phyloP scores from a whole-genome alignment of 2,113 vertebrate species.

The Thalassarche chlororhynchos region DNA sequence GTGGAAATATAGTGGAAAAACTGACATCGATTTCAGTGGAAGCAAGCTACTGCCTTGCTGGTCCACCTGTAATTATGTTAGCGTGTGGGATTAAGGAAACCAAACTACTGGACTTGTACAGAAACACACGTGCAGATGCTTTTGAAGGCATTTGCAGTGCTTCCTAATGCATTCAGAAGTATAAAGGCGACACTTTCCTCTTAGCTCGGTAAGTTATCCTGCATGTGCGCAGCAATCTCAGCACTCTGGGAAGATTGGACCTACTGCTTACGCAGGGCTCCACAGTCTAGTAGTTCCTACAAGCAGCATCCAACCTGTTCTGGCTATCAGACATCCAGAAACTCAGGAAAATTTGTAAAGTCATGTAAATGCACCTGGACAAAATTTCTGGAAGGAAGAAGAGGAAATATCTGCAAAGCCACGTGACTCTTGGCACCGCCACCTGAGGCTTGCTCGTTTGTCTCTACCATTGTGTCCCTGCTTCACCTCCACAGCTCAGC shows the following conservation, averaged over 20 bases:
- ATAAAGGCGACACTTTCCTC: background rate
- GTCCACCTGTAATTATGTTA: background rate
- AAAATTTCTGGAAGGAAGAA: background rate
- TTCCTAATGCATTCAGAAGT: background rate
- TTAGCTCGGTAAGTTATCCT: background rate
- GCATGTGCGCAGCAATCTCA: rapidly evolving
- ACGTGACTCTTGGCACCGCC: rapidly evolving
- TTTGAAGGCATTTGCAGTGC: background rate
- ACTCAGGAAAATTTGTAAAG: background rate
- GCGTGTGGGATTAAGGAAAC: background rate
- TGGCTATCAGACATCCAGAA: background rate
- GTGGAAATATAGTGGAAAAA: background rate
- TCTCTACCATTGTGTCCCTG: no score
- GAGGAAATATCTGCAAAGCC: background rate
- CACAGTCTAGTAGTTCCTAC: background rate
- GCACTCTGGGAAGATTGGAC: background rate
- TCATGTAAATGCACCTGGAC: background rate
- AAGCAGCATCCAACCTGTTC: background rate
- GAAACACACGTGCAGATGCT: background rate
- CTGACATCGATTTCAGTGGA: background rate
- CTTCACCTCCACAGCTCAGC: background rate
- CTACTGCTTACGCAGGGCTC: background rate
- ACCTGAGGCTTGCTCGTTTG: background rate
- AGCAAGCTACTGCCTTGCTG: background rate
- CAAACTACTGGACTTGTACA: background rate